These are phyloP conservation scores for Phataginus tetradactyla DNA, from an alignment of 2,797 vertebrate species.

Conservation along the genomic window DNA sequence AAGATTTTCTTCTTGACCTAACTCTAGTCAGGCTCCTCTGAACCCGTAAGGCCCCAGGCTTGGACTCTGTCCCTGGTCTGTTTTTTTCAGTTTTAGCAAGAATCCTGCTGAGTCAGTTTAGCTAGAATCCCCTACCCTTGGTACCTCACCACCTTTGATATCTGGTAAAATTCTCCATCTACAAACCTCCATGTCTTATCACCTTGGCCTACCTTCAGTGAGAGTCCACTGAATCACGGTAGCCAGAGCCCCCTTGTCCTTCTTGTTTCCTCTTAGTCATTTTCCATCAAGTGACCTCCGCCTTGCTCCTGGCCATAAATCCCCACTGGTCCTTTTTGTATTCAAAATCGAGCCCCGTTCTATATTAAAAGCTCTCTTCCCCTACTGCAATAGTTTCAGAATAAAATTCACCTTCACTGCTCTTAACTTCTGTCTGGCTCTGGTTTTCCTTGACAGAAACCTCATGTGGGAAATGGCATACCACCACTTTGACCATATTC, in stretches of 20 bases:
- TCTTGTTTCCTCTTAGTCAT: neutral
- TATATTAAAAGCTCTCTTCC: neutral
- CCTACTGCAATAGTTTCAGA: neutral
- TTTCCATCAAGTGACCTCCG: neutral
- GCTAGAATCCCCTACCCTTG: neutral
- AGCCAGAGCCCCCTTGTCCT: neutral
- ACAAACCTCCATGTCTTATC: neutral
- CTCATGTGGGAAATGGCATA: neutral
- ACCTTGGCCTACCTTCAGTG: too few relatives aligned
- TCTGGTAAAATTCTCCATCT: neutral
- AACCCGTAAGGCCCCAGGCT: neutral
- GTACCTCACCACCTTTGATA: neutral
- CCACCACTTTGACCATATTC: neutral
- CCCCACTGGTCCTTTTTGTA: neutral
- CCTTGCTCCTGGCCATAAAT: neutral
- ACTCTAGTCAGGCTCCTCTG: neutral
- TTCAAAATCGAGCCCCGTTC: neutral
- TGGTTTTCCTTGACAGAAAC: neutral
- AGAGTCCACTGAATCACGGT: neutral
- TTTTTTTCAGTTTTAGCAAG: neutral
- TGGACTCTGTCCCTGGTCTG: neutral
- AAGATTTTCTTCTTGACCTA: neutral
- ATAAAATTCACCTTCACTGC: neutral
- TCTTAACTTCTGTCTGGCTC: neutral
- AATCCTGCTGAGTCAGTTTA: neutral